Conservation (phyloP, 2,113 vertebrate genomes). For the Tylochromis polylepis region DNA sequence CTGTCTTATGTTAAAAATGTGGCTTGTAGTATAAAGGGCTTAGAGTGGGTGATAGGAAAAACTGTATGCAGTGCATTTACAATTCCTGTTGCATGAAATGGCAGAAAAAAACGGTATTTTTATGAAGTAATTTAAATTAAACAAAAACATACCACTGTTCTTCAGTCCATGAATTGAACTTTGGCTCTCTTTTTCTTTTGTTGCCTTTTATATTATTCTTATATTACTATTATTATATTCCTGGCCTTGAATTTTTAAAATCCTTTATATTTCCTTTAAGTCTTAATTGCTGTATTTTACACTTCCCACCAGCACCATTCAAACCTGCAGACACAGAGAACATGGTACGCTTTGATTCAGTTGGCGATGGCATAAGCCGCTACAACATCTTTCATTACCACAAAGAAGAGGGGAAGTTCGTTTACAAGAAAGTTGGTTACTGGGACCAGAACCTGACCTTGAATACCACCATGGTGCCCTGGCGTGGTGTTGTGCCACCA, state of each 20-base stretch:
- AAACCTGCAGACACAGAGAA: constrained; percentile 83
- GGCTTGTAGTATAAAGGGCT: not conserved
- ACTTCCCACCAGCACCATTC: constrained; percentile 83
- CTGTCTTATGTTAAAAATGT: not conserved
- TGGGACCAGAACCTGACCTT: constrained; percentile 91
- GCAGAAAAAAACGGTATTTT: not conserved
- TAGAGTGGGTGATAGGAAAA: not conserved
- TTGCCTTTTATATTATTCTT: not conserved
- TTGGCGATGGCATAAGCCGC: constrained; percentile 90
- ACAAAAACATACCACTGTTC: not conserved
- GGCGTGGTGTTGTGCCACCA: constrained; percentile 77
- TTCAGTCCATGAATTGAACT: not conserved
- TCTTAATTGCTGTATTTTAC: not conserved
- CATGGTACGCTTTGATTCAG: constrained; percentile 84
- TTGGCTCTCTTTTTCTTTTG: not conserved
- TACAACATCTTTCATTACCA: constrained; percentile 98
- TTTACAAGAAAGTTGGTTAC: constrained; percentile 92
- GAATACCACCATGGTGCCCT: constrained; percentile 82
- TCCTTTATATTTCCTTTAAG: not conserved
- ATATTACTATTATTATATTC: not conserved
- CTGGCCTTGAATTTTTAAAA: not conserved
- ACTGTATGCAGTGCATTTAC: not conserved
- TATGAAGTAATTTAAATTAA: not conserved
- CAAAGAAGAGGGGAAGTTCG: constrained; percentile 76
- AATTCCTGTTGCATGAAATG: not conserved